Percentiles rank a stretch among this genome's conserved stretches.
Conservation (phyloP, 2,113 vertebrate species). For the Psettodes erumei region DNA sequence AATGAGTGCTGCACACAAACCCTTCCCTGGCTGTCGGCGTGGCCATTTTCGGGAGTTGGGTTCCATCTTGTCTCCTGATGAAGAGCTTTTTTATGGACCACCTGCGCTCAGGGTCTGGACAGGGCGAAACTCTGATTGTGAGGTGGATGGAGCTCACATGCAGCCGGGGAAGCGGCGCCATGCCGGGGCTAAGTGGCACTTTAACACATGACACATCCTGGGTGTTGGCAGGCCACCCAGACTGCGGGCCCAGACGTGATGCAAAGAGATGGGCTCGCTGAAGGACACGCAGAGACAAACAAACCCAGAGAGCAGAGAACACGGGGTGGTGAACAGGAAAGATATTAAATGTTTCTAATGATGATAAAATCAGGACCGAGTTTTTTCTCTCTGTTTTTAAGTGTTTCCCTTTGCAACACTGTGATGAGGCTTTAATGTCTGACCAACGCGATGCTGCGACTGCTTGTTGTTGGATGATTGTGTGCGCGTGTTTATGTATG, state of each 20-base stretch:
- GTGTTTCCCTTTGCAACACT: slow-evolving; percentile 27
- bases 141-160: slow-evolving; percentile 40
- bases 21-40: slow-evolving; percentile 18
- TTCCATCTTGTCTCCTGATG: slow-evolving; percentile 62
- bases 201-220: slow-evolving; percentile 32
- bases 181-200: slow-evolving; percentile 54
- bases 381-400: slow-evolving; percentile 11
- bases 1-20: slow-evolving; percentile 39
- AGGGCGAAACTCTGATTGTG: slow-evolving; percentile 57
- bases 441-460: slow-evolving; percentile 19
- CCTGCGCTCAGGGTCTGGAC: slow-evolving; percentile 59
- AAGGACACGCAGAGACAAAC: slow-evolving; percentile 45
- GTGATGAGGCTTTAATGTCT: slow-evolving; percentile 41
- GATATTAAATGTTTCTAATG: slow-evolving; percentile 32
- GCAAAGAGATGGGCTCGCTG: slow-evolving; percentile 17
- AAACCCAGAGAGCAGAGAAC: slow-evolving; percentile 15
- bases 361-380: slow-evolving; percentile 17
- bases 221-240: slow-evolving; percentile 23
- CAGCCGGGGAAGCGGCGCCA: slow-evolving; percentile 26
- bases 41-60: slow-evolving; percentile 40
- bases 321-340: slow-evolving; percentile 4
- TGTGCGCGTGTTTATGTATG: slow-evolving; percentile 37
- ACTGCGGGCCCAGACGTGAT: not conserved
- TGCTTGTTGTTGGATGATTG: slow-evolving; percentile 38
- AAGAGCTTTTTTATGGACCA: slow-evolving; percentile 64